A percentile compares a stretch with the other conserved stretches of the same genome.
Conservation (phyloP, 2,113 vertebrate species). For the Zapus hudsonius region DNA sequence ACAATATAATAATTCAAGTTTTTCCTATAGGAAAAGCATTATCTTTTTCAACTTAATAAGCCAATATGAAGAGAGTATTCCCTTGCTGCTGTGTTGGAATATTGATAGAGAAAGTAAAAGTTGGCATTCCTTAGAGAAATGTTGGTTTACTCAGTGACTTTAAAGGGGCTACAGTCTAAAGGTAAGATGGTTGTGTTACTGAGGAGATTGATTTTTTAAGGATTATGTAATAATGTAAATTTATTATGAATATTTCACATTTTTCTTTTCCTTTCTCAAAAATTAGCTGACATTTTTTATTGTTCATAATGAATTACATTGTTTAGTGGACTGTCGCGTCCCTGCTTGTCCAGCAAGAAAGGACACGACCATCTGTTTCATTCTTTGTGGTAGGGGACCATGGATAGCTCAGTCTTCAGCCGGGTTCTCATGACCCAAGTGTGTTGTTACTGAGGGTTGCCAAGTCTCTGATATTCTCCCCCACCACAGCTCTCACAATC, state of each 20-base stretch:
- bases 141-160: not conserved
- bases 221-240: not conserved
- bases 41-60: not conserved
- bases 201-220: not conserved
- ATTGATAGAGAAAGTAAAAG: not conserved
- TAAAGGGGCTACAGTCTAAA: not conserved
- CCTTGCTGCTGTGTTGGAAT: not conserved
- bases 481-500: too few species aligned
- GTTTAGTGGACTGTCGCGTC: too few species aligned
- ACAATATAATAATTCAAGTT: not conserved
- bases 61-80: not conserved
- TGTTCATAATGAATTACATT: too few species aligned
- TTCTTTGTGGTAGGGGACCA: too few species aligned
- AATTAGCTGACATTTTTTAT: not conserved
- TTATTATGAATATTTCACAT: not conserved
- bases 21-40: not conserved
- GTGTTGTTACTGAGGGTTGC: too few species aligned
- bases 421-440: too few species aligned
- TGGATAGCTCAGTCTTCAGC: too few species aligned
- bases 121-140: not conserved
- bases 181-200: not conserved
- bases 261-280: not conserved
- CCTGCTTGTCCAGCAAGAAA: too few species aligned
- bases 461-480: too few species aligned
- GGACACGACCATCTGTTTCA: too few species aligned